Base-by-base conservation (phyloP, 2,888 invertebrate genomes). In the Erpobdella octoculata region DNA sequence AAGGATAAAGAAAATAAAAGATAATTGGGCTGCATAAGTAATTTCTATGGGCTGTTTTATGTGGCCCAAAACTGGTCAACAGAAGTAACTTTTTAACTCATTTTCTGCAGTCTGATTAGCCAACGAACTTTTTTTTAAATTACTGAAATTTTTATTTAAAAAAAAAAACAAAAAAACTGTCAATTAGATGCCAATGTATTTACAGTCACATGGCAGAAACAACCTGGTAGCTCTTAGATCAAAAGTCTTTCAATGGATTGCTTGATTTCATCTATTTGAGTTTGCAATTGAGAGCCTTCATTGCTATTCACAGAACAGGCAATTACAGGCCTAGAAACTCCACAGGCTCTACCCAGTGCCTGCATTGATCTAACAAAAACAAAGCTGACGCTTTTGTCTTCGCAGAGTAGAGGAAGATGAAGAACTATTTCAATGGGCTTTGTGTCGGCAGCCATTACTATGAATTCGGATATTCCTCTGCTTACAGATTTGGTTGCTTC, bases 361-460 rank as follows among this genome's bases (percentile, higher is more conserved):
- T 94, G 93, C 85, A 95, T 96, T 31, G 94, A 94, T 61, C 74
- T 64, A 15, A 78, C 74, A 61, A 77, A 79, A 25, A 78, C 76
- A 71, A 74, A 78, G 28, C 76, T 75, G 9, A 76, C 76, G 75
- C 83, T 84, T 82, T 87, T 98, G 83, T 98, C 98, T 85, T 98
- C 98, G 84, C 98, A 98, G 25, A 98, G 85, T 70, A 98, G 86
- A 12, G 98, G 98, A 81, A 98, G 88, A 87, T 98, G 98, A 75
- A 98, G 85, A 61, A 98, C 86, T 81, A 98, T 98, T 85, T 98
- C 98, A 78, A 98, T 85, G 0, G 98, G 98, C 80, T 94, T 92
- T 0, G 97, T 91, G 85, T 98, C 98, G 0, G 97, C 98, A 6
- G 98, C 91, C 92, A 99, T 92, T 2, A 99, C 92, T 78, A 99